phyloP scores from a whole-genome alignment of 1,140 invertebrate species.

The Saxidomus purpurata region DNA sequence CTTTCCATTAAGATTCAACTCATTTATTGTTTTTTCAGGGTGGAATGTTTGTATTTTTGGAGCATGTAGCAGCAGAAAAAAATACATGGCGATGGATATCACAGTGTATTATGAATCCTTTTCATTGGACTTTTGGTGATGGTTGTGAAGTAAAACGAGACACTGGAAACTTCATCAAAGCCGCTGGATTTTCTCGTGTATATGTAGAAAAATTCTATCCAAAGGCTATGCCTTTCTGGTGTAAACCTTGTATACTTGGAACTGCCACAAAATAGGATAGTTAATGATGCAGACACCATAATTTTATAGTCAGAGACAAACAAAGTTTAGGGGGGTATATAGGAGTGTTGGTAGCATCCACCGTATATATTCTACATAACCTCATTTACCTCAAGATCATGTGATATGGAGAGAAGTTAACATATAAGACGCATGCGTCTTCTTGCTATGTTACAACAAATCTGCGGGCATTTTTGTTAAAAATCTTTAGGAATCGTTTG shows the following conservation, averaged over 20 bases:
- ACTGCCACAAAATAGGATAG: conserved; percentile 14
- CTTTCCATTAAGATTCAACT: no score
- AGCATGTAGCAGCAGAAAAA: conserved; percentile 44
- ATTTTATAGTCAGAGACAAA: no score
- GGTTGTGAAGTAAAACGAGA: conserved; percentile 24
- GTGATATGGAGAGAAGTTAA: no score
- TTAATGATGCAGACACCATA: neutral
- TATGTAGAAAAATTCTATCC: conserved; percentile 20
- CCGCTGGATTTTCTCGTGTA: conserved; percentile 7
- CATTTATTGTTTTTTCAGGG: conserved; percentile 38
- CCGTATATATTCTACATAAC: no score
- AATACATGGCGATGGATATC: conserved; percentile 29
- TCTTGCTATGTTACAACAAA: no score
- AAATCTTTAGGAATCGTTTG: no score
- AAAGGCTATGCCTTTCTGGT: conserved; percentile 22
- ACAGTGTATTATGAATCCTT: conserved; percentile 30
- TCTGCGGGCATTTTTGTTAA: no score
- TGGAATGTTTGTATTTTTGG: conserved; percentile 38
- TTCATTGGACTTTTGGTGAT: conserved; percentile 32
- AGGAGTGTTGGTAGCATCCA: no score
- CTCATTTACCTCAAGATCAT: no score
- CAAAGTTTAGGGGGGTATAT: no score
- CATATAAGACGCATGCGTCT: no score
- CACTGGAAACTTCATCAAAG: neutral
- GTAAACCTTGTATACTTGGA: conserved; percentile 39